Conservation (phyloP, 2,888 invertebrate species). For the Ormyrus labotus region DNA sequence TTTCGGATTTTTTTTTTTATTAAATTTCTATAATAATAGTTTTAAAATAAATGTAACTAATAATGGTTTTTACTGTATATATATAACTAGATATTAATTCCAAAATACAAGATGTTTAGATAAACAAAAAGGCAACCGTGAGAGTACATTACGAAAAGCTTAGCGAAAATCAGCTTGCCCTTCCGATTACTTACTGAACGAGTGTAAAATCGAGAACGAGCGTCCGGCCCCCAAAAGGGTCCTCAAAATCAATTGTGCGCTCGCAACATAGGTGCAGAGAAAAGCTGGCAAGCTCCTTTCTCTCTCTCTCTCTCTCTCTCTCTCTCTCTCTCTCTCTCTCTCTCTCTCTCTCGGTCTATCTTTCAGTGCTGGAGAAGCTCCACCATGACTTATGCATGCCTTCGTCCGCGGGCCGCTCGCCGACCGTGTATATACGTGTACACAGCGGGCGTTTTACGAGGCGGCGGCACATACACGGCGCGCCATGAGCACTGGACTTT, state of each 20-base stretch:
- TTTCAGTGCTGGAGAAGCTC: not conserved
- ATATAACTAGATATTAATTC: too few species aligned
- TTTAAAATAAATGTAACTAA: too few species aligned
- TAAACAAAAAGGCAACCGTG: too few species aligned
- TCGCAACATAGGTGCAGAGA: not conserved
- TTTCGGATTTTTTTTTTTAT: too few species aligned
- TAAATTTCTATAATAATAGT: too few species aligned
- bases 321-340: too few species aligned
- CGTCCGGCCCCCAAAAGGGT: not conserved
- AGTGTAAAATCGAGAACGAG: constrained; percentile 10
- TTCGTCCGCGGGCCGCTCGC: constrained; percentile 45
- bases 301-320: too few species aligned
- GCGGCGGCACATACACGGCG: constrained; percentile 47
- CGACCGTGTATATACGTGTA: not conserved
- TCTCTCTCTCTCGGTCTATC: too few species aligned
- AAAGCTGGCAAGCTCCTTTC: too few species aligned
- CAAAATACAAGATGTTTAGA: too few species aligned
- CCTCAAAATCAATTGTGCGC: constrained; percentile 26
- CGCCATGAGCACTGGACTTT: constrained; percentile 58
- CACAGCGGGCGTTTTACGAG: constrained; percentile 58
- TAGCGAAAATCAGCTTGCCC: not conserved
- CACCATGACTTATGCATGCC: constrained; percentile 57
- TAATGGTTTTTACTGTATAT: too few species aligned
- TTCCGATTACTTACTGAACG: constrained; percentile 4
- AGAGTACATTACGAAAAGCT: too few species aligned